Conservation (phyloP, 2,797 vertebrate genomes). For the Sebastes minor region DNA sequence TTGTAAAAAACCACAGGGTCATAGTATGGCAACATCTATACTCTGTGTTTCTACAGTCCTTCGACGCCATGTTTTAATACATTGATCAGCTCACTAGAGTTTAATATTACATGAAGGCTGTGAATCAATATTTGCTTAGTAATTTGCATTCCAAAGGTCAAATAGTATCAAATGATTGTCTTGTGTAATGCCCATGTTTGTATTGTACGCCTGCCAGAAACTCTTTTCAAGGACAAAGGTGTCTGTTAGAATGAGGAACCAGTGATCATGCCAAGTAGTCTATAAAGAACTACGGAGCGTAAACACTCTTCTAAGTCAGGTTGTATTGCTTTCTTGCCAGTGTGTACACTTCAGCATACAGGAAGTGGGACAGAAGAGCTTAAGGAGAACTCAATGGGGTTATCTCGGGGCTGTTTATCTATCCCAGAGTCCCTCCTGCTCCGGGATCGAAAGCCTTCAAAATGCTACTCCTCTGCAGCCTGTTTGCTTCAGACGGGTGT, state of each 20-base stretch:
- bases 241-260: constrained; percentile 14
- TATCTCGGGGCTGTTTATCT: constrained; percentile 70
- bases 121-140: constrained; percentile 63
- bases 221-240: constrained; percentile 39
- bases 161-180: constrained; percentile 47
- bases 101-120: constrained; percentile 1
- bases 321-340: constrained; percentile 32
- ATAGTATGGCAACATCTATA: constrained; percentile 8
- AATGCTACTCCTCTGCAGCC: constrained; percentile 51
- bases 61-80: neutral
- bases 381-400: constrained; percentile 44
- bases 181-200: constrained; percentile 59
- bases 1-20: neutral
- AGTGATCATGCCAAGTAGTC: constrained; percentile 33
- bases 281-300: constrained; percentile 28
- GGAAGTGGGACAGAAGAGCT: constrained; percentile 47
- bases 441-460: constrained; percentile 36
- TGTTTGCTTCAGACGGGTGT: constrained; percentile 67
- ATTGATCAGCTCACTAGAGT: neutral
- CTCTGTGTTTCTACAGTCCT: neutral
- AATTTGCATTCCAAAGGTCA: constrained; percentile 64
- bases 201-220: constrained; percentile 48
- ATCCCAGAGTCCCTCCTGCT: constrained; percentile 49
- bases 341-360: constrained; percentile 27
- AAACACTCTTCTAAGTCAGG: constrained; percentile 25